Evolutionary conservation across 2,113 vertebrate genomes (phyloP), one percentile per base, ranked within the genome.

Genomic region (Tachysurus vachellii): DNA sequence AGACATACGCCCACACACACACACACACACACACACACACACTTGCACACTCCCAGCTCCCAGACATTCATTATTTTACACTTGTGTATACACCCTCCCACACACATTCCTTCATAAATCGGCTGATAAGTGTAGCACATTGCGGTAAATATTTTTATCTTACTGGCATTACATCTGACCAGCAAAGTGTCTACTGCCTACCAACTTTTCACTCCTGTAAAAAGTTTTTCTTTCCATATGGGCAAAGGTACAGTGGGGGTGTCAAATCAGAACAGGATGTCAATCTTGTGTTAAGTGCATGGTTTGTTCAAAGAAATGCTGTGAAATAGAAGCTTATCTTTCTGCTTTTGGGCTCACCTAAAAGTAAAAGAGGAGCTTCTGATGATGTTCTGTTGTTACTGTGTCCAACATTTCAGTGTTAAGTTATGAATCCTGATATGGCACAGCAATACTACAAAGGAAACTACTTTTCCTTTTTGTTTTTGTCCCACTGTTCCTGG

Each of bases 281-380:
- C 88, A 89, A 88, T 91, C 90, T 92, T 93, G 88, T 91, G 82
- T 86, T 85, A 86, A 86, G 75, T 91, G 90, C 90, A 91, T 91
- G 88, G 88, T 91, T 91, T 89, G 89, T 91, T 92, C 83, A 85
- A 86, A 93, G 92, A 92, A 93, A 94, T 94, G 91, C 86, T 88
- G 79, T 92, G 91, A 93, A 94, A 94, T 86, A 88, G 64, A 90
- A 94, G 83, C 89, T 89, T 19, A 79, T 88, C 82, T 83, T 89
- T 86, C 23, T 77, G 36, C 62, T 76, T 26, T 53, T 19, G 44
- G 62, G 9, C 54, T 73, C 23, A 71, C 13, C 3, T 10, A 86
- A 31, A 61, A 57, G n/a, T 80, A 57, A 56, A 80, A 59, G 77
- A 80, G 28, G 54, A 10, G 2, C n/a, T 57, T 57, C 12, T 80